Base-by-base conservation (phyloP, 1,140 invertebrate genomes). In the Drosophila orosa region DNA sequence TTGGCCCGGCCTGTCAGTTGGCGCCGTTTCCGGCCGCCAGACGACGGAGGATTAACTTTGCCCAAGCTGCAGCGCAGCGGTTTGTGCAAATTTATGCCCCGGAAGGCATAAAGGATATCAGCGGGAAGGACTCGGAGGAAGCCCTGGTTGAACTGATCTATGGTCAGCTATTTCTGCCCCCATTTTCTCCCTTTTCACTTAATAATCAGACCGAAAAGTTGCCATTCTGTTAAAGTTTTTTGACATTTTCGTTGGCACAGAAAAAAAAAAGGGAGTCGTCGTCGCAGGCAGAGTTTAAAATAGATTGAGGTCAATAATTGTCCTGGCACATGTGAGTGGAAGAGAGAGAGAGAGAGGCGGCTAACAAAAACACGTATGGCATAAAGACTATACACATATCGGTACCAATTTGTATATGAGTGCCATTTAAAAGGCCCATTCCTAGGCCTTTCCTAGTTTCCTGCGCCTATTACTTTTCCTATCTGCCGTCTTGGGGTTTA, bases 281-380 rank as follows among this genome's bases (percentile, higher is more conserved):
- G 22, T 24, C 24, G 44, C 39, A n/a, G n/a, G n/a, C 62, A 75
- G 39, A 80, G 80, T 63, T 83, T 83, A 76, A 84, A 84, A 79
- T 79, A 79, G 80, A 84, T 84, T 83, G 80, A 72, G 80, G 80
- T 76, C 80, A 79, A 84, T 84, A 84, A 84, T 84, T 84, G 80
- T 84, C 63, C 50, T 77, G 74, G 63, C 44, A 78, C 48, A 69
- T 69, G 62, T 47, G 59, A 58, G 44, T 12, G 50, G 12, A 12
- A 35, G 2, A 19, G 50, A 47, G 40, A 44, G 19, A 24, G 42
- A 24, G 13, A 8, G 39, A 17, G 13, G 10, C 17, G 22, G 27
- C 37, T 22, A 44, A 54, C 15, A 29, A 31, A 29, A 39, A 71
- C 57, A 78, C 75, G 74, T 67, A 57, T 74, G 31, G 31, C 50